These are phyloP conservation scores for Hypolimnas misippus DNA, from an alignment of 2,888 invertebrate species.

Conservation along the genomic window DNA sequence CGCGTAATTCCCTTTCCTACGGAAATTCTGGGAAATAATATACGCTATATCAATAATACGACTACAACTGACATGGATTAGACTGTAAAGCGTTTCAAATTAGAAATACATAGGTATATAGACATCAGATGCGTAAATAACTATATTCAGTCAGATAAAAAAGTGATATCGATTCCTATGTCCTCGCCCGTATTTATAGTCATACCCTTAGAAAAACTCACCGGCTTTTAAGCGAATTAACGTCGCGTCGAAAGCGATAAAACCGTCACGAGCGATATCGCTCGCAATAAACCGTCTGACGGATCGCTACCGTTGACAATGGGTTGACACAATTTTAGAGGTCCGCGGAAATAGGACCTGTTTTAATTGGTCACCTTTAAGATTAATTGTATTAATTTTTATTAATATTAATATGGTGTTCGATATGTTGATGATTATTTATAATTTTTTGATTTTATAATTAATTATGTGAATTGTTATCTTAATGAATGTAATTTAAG, in stretches of 20 bases:
- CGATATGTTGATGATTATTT: not conserved
- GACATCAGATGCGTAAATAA: too few species aligned
- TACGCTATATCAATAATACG: too few species aligned
- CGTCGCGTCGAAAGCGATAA: conserved; percentile 59
- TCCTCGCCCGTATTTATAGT: conserved; percentile 17
- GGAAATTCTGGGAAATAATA: too few species aligned
- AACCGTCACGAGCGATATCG: conserved; percentile 63
- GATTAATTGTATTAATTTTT: not conserved
- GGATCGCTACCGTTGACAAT: conserved; percentile 68
- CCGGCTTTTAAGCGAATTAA: conserved; percentile 48
- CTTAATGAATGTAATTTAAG: too few species aligned
- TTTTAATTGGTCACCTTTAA: not conserved
- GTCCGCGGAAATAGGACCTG: conserved; percentile 20
- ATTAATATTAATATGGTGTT: not conserved
- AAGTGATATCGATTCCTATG: too few species aligned
- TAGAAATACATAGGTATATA: too few species aligned
- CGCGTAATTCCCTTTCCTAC: too few species aligned
- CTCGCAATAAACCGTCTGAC: conserved; percentile 65
- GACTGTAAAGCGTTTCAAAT: too few species aligned
- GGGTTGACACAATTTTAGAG: conserved; percentile 48
- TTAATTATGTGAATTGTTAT: not conserved
- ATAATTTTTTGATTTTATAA: not conserved
- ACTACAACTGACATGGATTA: too few species aligned
- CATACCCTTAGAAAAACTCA: conserved; percentile 29
- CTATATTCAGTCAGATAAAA: too few species aligned